These are phyloP conservation scores for Gorsachius goisagi DNA, from an alignment of 2,113 vertebrate genomes.

Conservation along the genomic window DNA sequence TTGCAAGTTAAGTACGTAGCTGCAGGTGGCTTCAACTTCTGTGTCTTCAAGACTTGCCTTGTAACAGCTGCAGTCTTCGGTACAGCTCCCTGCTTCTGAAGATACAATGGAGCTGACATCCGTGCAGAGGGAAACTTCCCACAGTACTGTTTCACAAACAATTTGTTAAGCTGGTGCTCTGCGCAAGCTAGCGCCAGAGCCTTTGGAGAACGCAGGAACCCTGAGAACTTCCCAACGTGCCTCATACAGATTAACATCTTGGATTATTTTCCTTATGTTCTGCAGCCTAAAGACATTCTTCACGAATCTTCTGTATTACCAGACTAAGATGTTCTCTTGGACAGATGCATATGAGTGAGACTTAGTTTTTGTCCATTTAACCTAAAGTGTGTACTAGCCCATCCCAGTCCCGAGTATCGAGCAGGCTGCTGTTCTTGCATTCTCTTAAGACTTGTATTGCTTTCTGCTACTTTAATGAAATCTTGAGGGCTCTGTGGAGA, in stretches of 20 bases:
- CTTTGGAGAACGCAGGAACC: background rate
- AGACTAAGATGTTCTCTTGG: background rate
- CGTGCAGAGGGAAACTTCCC: background rate
- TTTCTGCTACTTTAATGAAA: background rate
- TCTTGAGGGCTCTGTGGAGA: background rate
- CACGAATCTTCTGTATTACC: background rate
- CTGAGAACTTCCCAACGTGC: accelerated
- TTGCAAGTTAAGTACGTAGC: background rate
- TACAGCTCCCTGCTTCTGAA: background rate
- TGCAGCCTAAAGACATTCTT: background rate
- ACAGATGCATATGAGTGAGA: background rate
- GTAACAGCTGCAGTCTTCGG: background rate
- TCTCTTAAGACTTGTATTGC: background rate
- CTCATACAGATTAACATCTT: background rate
- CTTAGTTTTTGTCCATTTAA: background rate
- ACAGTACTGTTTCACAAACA: accelerated
- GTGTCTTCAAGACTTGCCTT: background rate
- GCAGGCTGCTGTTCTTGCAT: background rate
- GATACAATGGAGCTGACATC: accelerated
- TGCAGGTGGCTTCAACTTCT: background rate
- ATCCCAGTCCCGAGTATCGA: background rate
- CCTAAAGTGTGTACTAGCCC: background rate
- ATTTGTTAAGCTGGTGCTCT: background rate
- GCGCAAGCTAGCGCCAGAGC: no score
- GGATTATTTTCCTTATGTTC: background rate